phyloP scores from a whole-genome alignment of 2,797 vertebrate species.

The Coluber constrictor region DNA sequence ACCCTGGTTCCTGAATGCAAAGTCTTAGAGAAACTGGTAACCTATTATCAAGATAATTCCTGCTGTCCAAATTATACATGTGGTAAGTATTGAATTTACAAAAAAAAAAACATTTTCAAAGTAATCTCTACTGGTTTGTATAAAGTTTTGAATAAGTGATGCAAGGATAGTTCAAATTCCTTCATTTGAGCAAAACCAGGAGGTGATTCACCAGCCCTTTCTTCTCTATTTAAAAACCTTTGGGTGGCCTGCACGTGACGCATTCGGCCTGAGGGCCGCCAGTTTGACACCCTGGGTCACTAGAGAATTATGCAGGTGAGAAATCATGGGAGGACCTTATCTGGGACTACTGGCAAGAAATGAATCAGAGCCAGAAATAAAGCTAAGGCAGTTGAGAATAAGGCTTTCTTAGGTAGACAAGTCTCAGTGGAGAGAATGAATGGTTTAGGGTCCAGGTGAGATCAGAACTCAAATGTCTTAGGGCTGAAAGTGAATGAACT shows the following conservation, averaged over 20 bases:
- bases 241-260: too few relatives aligned
- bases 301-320: not conserved
- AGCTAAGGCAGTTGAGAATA: not conserved
- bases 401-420: not conserved
- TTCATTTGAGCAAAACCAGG: too few relatives aligned
- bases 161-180: too few relatives aligned
- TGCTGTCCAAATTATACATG: conserved; percentile 88
- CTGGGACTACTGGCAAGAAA: not conserved
- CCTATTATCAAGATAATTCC: conserved; percentile 86
- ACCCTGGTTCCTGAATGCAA: conserved; percentile 75
- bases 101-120: conserved; percentile 1
- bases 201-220: too few relatives aligned
- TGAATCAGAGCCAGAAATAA: not conserved
- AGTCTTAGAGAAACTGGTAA: conserved; percentile 83
- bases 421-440: not conserved
- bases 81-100: conserved; percentile 74
- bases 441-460: not conserved
- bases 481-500: not conserved
- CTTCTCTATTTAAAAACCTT: too few relatives aligned
- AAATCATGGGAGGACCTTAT: not conserved
- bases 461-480: not conserved
- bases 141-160: too few relatives aligned
- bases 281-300: too few relatives aligned
- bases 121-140: too few relatives aligned
- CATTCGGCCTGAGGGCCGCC: too few relatives aligned